Percentiles rank a stretch among this genome's conserved stretches.
These are phyloP conservation scores for Oedothorax gibbosus DNA, from an alignment of 1,140 invertebrate genomes.

Conservation along the genomic window DNA sequence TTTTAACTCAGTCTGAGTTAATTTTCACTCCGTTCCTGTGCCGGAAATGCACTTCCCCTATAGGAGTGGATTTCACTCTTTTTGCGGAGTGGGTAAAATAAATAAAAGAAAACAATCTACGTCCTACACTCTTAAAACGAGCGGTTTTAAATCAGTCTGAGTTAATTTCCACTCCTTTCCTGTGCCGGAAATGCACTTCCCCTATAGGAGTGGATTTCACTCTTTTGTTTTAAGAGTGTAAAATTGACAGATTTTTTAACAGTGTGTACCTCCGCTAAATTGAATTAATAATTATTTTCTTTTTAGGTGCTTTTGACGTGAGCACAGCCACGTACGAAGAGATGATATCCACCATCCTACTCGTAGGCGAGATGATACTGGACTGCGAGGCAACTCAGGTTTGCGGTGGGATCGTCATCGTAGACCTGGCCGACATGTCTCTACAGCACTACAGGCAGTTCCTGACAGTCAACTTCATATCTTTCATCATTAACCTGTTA, in stretches of 20 bases:
- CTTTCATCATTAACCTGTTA: background rate
- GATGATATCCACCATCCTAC: background rate
- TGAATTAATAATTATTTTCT: background rate
- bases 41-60: too few relatives aligned
- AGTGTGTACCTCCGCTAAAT: background rate
- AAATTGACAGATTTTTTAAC: background rate
- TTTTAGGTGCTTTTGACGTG: constrained; percentile 8
- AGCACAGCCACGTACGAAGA: background rate
- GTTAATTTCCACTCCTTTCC: too few relatives aligned
- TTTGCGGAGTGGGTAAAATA: too few relatives aligned
- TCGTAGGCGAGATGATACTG: constrained; percentile 23
- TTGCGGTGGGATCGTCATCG: constrained; percentile 6
- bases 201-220: too few relatives aligned
- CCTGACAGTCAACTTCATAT: background rate
- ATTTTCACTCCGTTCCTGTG: too few relatives aligned
- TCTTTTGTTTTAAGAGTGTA: too few relatives aligned
- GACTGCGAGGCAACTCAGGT: constrained; percentile 25
- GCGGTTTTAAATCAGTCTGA: too few relatives aligned
- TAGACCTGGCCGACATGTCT: background rate
- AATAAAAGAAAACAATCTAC: too few relatives aligned
- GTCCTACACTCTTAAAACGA: too few relatives aligned
- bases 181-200: too few relatives aligned
- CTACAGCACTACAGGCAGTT: constrained; percentile 34
- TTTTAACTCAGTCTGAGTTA: too few relatives aligned
- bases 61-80: too few relatives aligned